Conservation (phyloP, 2,113 vertebrate genomes). For the Rattus rattus region DNA sequence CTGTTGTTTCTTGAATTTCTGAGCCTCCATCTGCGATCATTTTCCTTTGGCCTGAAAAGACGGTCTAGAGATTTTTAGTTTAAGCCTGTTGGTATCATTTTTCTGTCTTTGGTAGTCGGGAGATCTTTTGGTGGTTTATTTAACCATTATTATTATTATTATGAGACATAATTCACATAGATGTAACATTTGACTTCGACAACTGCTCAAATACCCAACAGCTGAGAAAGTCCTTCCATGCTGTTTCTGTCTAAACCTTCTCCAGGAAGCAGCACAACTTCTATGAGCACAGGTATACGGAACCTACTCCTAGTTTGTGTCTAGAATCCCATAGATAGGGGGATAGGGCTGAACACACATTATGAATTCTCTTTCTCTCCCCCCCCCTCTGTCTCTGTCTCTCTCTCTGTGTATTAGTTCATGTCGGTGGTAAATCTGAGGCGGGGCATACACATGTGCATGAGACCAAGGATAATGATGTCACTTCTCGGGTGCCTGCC, state of each 20-base stretch:
- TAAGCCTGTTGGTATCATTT: background rate
- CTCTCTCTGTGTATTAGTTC: background rate
- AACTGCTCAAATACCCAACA: background rate
- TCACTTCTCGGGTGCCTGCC: background rate
- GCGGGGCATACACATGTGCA: background rate
- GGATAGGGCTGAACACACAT: background rate
- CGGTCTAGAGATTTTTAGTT: background rate
- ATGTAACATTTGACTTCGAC: conserved; percentile 5
- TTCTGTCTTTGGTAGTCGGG: conserved; percentile 14
- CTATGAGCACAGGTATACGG: background rate
- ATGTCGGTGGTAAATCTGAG: background rate
- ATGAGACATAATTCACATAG: conserved; percentile 4
- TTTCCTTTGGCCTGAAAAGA: conserved; percentile 6
- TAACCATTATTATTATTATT: background rate
- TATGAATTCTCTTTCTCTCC: too few species aligned
- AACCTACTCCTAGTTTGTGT: background rate
- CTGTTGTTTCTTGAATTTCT: background rate
- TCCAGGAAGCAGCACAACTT: background rate
- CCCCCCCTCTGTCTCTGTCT: background rate
- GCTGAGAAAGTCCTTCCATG: conserved; percentile 18
- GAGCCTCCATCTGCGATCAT: background rate
- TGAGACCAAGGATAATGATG: background rate
- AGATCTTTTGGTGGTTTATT: background rate
- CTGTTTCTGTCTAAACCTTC: background rate
- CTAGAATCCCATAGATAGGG: background rate